phyloP scores from a whole-genome alignment of 2,888 invertebrate genomes.

The Pandemis heparana region DNA sequence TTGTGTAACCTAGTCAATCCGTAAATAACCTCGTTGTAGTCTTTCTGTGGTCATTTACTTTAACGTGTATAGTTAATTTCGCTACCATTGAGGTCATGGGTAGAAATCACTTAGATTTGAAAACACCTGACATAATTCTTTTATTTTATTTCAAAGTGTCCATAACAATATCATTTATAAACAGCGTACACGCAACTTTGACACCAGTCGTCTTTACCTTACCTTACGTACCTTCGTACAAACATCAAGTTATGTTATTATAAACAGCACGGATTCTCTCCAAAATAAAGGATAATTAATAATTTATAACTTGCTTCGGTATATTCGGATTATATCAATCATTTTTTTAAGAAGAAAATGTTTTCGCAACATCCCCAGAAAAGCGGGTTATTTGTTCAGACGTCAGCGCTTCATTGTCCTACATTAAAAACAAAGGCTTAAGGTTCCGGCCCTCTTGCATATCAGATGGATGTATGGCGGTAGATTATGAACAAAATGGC shows the following conservation, averaged over 20 bases:
- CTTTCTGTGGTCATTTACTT: not conserved
- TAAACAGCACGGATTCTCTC: no score
- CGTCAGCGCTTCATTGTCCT: not conserved
- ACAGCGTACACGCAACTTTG: no score
- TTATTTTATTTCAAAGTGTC: not conserved
- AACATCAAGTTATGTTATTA: no score
- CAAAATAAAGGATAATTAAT: no score
- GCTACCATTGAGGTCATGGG: not conserved
- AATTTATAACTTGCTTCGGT: no score
- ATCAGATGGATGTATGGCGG: conserved; percentile 7
- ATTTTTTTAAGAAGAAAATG: not conserved
- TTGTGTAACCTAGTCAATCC: conserved; percentile 48
- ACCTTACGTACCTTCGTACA: no score
- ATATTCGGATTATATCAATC: no score
- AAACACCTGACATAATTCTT: not conserved
- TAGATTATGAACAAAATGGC: conserved; percentile 2
- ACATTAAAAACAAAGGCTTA: not conserved
- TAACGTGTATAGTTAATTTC: not conserved
- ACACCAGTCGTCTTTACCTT: not conserved
- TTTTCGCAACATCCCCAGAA: not conserved
- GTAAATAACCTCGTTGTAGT: conserved; percentile 2
- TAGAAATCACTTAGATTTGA: conserved; percentile 25
- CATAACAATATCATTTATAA: no score
- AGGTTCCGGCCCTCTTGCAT: conserved; percentile 2
- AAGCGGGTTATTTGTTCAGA: not conserved